Percentiles rank a stretch among this genome's conserved stretches.
phyloP scores from a whole-genome alignment of 2,888 invertebrate species.

The Rambutsinella grinnellia region DNA sequence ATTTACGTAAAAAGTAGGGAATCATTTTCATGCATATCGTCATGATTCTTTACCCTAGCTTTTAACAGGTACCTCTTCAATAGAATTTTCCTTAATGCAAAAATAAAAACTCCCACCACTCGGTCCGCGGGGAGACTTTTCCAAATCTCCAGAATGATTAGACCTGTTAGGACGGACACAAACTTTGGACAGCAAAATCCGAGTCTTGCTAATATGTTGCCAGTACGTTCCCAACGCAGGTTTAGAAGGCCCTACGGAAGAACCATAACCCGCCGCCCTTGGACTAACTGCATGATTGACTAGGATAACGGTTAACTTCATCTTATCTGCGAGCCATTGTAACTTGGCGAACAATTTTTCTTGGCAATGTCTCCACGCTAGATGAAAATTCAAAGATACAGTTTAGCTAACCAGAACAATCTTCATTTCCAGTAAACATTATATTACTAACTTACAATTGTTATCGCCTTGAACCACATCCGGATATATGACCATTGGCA shows the following conservation, averaged over 20 bases:
- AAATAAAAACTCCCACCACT: too few relatives aligned
- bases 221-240: slow-evolving; percentile 46
- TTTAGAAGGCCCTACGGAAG: background rate
- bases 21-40: too few relatives aligned
- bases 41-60: too few relatives aligned
- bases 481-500: slow-evolving; percentile 48
- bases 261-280: background rate
- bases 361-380: slow-evolving; percentile 43
- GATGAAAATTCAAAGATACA: background rate
- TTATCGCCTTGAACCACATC: slow-evolving; percentile 18
- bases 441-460: slow-evolving; percentile 22
- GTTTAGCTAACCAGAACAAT: background rate
- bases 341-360: slow-evolving; percentile 29
- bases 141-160: too few relatives aligned
- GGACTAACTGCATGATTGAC: slow-evolving; percentile 39
- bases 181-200: slow-evolving; percentile 22
- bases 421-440: background rate
- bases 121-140: too few relatives aligned
- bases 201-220: slow-evolving; percentile 20
- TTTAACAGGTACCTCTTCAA: too few relatives aligned
- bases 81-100: too few relatives aligned
- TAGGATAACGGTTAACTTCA: slow-evolving; percentile 22
- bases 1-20: too few relatives aligned
- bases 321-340: slow-evolving; percentile 11
- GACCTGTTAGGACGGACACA: too few relatives aligned